Percentiles rank a stretch among this genome's conserved stretches.
These are phyloP conservation scores for Gibbula magus DNA, from an alignment of 2,888 invertebrate species.

Conservation along the genomic window DNA sequence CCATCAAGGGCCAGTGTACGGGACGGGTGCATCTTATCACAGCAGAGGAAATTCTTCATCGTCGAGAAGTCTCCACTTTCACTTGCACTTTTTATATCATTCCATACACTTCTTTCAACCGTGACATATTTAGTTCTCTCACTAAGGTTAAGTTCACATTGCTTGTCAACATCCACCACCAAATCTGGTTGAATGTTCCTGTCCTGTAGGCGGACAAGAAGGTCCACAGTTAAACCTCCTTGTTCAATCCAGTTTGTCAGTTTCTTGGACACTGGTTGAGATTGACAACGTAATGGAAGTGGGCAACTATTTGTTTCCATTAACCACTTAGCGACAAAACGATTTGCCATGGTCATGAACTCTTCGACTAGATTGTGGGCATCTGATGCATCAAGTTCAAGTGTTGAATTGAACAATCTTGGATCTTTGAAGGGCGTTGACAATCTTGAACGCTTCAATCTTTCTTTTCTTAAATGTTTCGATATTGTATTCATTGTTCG, in stretches of 20 bases:
- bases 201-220: slow-evolving; percentile 41
- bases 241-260: slow-evolving; percentile 38
- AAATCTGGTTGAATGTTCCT: not conserved
- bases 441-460: slow-evolving; percentile 35
- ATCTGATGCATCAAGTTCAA: slow-evolving; percentile 17
- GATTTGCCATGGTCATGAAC: slow-evolving; percentile 46
- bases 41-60: slow-evolving; percentile 33
- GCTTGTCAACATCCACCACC: not conserved
- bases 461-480: slow-evolving; percentile 28
- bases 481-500: slow-evolving; percentile 35
- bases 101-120: slow-evolving; percentile 43
- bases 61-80: slow-evolving; percentile 24
- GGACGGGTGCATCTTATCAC: slow-evolving; percentile 45
- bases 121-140: slow-evolving; percentile 4
- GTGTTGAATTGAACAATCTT: slow-evolving; percentile 20
- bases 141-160: not conserved
- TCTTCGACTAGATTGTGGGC: slow-evolving; percentile 49
- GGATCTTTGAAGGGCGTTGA: slow-evolving; percentile 37
- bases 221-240: slow-evolving; percentile 22
- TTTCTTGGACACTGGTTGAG: slow-evolving; percentile 31
- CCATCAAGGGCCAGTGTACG: slow-evolving; percentile 41
- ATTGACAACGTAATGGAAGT: slow-evolving; percentile 45
- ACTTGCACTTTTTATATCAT: slow-evolving; percentile 9
- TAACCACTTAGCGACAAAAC: slow-evolving; percentile 34
- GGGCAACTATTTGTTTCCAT: slow-evolving; percentile 20